Evolutionary conservation across 1,140 invertebrate species (phyloP), one percentile per base, ranked within the genome.

Genomic region (Druon quercuslanigerum): DNA sequence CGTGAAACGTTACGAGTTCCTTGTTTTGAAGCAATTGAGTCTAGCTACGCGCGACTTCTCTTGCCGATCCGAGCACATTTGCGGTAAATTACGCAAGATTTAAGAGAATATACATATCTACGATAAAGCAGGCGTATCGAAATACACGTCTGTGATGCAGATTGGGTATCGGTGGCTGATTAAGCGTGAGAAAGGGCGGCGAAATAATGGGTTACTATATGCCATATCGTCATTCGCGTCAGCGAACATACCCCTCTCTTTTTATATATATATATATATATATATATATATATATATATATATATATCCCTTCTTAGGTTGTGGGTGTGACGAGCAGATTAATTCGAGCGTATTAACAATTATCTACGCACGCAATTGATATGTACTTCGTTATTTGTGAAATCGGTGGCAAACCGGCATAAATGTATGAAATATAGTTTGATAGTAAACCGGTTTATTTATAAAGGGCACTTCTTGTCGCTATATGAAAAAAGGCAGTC

Each of bases 51-150:
- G 60, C 60, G 60, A 66, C 57, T 60, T 60, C 60, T 66, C 40
- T 66, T 40, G 40, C 20, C 57, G 57, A 66, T 66, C 16, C 12
- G 20, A 66, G 57, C 13, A 66, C 25, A 66, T 66, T 66, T 66
- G 60, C 60, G 60, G 60, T 66, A 66, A 66, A 66, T 66, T 66
- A 66, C 25, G 60, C 60, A 66, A 66, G 25, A 40, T 66, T 66
- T 66, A 40, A 66, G 14, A 66, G 60, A 66, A n/a, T 8, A 66
- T 40, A 66, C 40, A 54, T 54, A 33, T 66, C 14, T 66, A 16
- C 33, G 60, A 66, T 66, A 66, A 66, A 66, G 60, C 60, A 66
- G 60, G 60, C 60, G 60, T 66, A 66, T 66, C 60, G 60, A 66
- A 66, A 66, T 66, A 66, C 25, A 66, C 9, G 60, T 66, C 4